Percentiles rank a stretch among this genome's conserved stretches.
Evolutionary conservation across 2,888 invertebrate species (phyloP).

Genomic region (Germaria angustata): DNA sequence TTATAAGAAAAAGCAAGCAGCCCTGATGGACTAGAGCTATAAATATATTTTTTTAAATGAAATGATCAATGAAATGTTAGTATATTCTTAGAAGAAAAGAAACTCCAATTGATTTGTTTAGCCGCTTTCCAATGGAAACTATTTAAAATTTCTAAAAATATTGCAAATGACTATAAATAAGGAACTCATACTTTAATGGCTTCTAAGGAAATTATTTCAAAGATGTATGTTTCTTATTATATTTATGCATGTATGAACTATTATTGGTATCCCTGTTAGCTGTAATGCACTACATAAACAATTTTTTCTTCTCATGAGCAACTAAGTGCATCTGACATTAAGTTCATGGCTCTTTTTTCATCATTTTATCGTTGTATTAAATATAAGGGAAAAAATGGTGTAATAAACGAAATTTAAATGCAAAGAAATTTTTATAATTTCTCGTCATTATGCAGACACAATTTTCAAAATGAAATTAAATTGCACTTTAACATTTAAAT

Average conservation of each 20-base stretch:
- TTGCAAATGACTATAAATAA: no score
- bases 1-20: no score
- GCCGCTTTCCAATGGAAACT: no score
- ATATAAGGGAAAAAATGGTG: slow-evolving; percentile 28
- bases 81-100: no score
- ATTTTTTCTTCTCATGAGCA: slow-evolving; percentile 24
- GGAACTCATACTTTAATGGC: no score
- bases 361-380: slow-evolving; percentile 36
- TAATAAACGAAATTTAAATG: slow-evolving; percentile 40
- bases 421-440: slow-evolving; percentile 33
- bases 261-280: neutral
- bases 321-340: slow-evolving; percentile 55
- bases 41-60: no score
- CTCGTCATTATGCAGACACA: slow-evolving; percentile 24
- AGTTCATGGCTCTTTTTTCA: slow-evolving; percentile 29
- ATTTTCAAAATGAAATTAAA: slow-evolving; percentile 24
- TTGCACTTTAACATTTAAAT: slow-evolving; percentile 23
- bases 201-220: no score
- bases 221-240: no score
- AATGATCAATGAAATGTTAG: no score
- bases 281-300: slow-evolving; percentile 19
- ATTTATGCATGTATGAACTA: neutral
- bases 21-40: no score
- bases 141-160: no score
- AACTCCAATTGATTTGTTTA: no score